Percentiles rank a stretch among this genome's conserved stretches.
phyloP scores from a whole-genome alignment of 2,113 vertebrate genomes.

The Rynchops niger region DNA sequence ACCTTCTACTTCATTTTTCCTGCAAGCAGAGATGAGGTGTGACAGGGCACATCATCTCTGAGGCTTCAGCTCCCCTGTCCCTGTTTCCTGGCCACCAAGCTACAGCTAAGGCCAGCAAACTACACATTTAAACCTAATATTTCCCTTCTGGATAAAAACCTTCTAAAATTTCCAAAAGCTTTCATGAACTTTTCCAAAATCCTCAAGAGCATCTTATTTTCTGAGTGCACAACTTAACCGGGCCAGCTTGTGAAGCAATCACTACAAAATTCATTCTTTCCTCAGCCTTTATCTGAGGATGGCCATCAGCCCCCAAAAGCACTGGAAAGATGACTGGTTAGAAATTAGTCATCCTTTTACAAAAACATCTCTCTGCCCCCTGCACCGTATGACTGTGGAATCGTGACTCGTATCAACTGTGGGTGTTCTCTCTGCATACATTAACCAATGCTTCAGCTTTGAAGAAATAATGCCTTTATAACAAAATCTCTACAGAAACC shows the following conservation, averaged over 20 bases:
- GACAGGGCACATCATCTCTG: not conserved
- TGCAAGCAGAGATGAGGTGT: not conserved
- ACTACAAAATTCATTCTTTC: not conserved
- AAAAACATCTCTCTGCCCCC: not conserved
- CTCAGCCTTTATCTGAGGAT: not conserved
- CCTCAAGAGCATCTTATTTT: not conserved
- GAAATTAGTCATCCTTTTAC: not conserved
- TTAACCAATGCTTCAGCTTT: not conserved
- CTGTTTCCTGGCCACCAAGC: not conserved
- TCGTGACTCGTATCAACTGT: not conserved
- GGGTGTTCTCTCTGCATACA: not conserved
- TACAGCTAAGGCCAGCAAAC: not conserved
- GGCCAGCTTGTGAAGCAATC: not conserved
- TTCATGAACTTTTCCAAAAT: not conserved
- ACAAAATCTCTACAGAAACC: not conserved
- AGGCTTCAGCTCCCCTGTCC: not conserved
- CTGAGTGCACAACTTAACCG: not conserved
- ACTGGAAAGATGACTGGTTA: not conserved
- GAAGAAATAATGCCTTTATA: not conserved
- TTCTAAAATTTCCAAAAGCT: not conserved
- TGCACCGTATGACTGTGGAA: rapidly evolving
- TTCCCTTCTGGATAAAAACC: not conserved
- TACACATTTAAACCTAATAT: not conserved
- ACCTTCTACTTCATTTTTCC: not conserved
- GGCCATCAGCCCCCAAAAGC: not conserved